Conservation (phyloP, 92 coral and sea anemone genomes). For the Pocillopora grandis region DNA sequence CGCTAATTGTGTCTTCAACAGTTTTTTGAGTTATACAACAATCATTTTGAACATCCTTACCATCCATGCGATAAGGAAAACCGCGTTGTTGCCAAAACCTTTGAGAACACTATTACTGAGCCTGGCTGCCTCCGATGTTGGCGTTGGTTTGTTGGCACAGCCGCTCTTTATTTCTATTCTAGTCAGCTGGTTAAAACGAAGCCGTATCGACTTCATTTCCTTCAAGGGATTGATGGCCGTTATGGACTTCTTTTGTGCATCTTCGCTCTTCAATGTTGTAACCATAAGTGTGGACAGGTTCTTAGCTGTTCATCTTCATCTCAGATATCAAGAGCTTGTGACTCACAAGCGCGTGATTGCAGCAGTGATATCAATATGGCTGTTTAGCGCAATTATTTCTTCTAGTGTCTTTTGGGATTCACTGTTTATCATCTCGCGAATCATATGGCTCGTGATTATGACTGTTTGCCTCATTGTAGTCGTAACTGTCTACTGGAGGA, state of each 20-base stretch:
- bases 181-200: neutral
- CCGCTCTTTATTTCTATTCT: too few species aligned
- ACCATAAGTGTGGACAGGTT: neutral
- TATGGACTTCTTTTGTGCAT: neutral
- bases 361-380: slow-evolving; percentile 11
- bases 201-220: neutral
- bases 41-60: neutral
- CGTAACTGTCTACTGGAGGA: neutral
- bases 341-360: slow-evolving; percentile 19
- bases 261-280: neutral
- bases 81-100: neutral
- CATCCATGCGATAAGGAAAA: neutral
- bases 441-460: neutral
- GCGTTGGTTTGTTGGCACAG: too few species aligned
- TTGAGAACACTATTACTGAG: too few species aligned
- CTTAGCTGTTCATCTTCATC: neutral
- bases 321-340: slow-evolving; percentile 24
- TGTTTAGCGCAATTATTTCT: slow-evolving; percentile 7
- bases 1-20: neutral
- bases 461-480: neutral
- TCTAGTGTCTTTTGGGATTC: neutral
- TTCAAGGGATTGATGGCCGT: neutral
- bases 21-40: neutral
- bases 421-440: neutral
- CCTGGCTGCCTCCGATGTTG: too few species aligned